A percentile compares a stretch with the other conserved stretches of the same genome.
phyloP scores from a whole-genome alignment of 1,140 invertebrate genomes.

The Globodera ellingtonae region DNA sequence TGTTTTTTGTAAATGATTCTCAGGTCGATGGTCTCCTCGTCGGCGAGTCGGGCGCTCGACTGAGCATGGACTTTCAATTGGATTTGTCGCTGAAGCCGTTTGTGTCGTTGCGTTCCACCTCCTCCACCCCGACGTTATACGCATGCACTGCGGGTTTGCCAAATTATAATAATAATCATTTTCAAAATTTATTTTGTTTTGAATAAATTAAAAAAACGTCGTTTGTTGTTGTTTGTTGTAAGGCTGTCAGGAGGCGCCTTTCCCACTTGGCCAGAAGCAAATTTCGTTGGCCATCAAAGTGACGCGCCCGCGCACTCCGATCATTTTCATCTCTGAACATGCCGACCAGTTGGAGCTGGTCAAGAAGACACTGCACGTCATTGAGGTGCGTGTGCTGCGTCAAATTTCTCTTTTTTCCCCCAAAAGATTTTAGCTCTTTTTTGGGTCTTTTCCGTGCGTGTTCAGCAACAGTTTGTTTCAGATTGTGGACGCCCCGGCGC shows the following conservation, averaged over 20 bases:
- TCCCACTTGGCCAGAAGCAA: conserved; percentile 33
- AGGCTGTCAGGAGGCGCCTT: conserved; percentile 50
- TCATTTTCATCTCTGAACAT: conserved; percentile 88
- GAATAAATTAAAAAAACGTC: too few species aligned
- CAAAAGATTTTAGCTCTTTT: neutral
- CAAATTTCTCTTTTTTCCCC: neutral
- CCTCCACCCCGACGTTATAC: conserved; percentile 35
- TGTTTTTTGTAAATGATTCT: neutral
- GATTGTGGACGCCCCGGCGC: conserved; percentile 75
- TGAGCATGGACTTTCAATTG: conserved; percentile 47
- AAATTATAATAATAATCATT: neutral
- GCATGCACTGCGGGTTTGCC: conserved; percentile 51
- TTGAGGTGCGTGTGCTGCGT: conserved; percentile 75
- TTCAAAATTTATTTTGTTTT: neutral
- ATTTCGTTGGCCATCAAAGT: conserved; percentile 78
- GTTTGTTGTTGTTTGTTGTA: neutral
- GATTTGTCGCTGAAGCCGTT: conserved; percentile 52
- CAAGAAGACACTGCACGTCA: conserved; percentile 85
- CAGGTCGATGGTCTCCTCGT: conserved; percentile 36
- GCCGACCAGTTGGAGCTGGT: conserved; percentile 86
- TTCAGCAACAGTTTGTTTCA: conserved; percentile 15
- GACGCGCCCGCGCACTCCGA: conserved; percentile 85
- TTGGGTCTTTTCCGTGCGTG: conserved; percentile 3
- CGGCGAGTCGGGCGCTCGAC: conserved; percentile 25
- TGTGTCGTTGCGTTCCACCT: conserved; percentile 37